Base-by-base conservation (phyloP, 2,888 invertebrate genomes). In the Drosophila lutescens region DNA sequence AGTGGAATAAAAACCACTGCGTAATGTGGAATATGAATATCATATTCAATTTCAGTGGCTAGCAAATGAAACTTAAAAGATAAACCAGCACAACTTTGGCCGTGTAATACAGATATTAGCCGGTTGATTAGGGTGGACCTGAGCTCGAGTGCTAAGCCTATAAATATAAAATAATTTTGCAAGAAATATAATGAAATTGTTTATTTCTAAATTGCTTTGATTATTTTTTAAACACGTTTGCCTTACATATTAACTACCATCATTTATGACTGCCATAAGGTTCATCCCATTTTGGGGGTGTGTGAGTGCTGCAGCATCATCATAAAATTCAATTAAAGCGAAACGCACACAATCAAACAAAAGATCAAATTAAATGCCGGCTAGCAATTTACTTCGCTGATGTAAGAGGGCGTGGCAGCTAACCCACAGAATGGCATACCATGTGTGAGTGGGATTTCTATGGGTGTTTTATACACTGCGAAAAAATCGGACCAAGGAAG, bases 311-410 rank as follows among this genome's bases (percentile, higher is more conserved):
- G 65, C 65, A 66, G 54, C 77, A 82, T 83, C 86, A 79, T 81
- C 82, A 86, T 85, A 81, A 87, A 88, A 86, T 86, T 86, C 86
- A 86, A 86, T 86, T 86, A 88, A 86, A 85, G 80, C 74, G 84
- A 88, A 83, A 68, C 86, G 80, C 85, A 75, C 80, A 86, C 87
- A 88, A 86, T 86, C 87, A 88, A 88, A 87, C 85, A 86, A 71
- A 85, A 88, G 86, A 86, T 86, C 87, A 86, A 86, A 86, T 86
- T 86, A 86, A 88, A 86, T 85, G 88, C 85, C 85, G 46, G 76
- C 89, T 75, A 87, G 88, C 82, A 85, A 80, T 86, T 87, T 88
- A 88, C 77, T 83, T 76, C 61, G 77, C 53, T 65, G 49, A 65
- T 65, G 53, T 65, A 47, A 47, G 49, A 47, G 84, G 84, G 84